phyloP scores from a whole-genome alignment of 2,113 vertebrate species.

The Microcebus griseorufus region DNA sequence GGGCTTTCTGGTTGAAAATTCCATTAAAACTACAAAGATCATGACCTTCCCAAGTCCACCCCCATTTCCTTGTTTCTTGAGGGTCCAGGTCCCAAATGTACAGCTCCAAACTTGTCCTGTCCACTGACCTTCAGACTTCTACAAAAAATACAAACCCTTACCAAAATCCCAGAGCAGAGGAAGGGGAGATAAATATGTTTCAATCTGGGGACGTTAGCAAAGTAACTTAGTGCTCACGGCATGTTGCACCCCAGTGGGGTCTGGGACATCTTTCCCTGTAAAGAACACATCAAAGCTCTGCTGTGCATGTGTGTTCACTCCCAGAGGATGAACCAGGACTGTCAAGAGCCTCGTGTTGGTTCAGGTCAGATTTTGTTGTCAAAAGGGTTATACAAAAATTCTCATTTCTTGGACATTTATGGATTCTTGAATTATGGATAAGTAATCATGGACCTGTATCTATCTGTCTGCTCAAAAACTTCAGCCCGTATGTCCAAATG shows the following conservation, averaged over 20 bases:
- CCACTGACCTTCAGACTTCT: not conserved
- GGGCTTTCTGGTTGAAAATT: not conserved
- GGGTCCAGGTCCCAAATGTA: not conserved
- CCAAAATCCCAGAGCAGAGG: not conserved
- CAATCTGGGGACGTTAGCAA: not conserved
- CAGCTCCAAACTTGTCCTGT: not conserved
- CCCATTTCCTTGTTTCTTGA: not conserved
- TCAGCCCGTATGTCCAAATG: not conserved
- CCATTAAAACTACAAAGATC: not conserved
- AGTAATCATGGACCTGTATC: not conserved
- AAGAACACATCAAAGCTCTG: not conserved
- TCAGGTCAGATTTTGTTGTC: not conserved
- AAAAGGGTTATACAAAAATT: not conserved
- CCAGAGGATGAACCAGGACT: not conserved
- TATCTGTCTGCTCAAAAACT: slow-evolving; percentile 22
- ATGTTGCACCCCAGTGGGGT: too few species aligned
- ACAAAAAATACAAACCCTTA: not conserved
- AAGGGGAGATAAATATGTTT: not conserved
- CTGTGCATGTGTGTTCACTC: not conserved
- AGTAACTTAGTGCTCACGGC: not conserved
- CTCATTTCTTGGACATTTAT: not conserved
- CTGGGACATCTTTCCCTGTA: too few species aligned
- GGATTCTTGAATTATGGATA: slow-evolving; percentile 20
- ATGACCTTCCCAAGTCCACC: not conserved
- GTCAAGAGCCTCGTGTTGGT: not conserved